These are phyloP conservation scores for Chaenogobius annularis DNA, from an alignment of 2,113 vertebrate species.

Conservation along the genomic window DNA sequence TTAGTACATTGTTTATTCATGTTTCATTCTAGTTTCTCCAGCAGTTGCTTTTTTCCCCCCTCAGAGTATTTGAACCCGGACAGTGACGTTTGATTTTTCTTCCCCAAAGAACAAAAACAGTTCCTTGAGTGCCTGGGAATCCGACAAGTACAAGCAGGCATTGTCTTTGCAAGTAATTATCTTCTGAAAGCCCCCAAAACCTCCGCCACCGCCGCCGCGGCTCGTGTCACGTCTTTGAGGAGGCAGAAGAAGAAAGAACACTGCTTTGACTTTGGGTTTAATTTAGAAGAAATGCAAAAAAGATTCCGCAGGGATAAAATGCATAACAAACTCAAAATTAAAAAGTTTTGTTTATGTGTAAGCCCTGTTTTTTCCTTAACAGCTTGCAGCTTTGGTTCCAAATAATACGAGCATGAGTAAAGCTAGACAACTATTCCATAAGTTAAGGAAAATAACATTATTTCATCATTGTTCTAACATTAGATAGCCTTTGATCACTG, in stretches of 20 bases:
- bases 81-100: constrained; percentile 20
- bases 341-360: constrained; percentile 24
- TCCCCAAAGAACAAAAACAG: constrained; percentile 8
- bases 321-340: constrained; percentile 7
- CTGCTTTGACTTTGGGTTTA: constrained; percentile 3
- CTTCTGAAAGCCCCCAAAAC: constrained; percentile 8
- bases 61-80: neutral
- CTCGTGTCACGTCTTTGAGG: neutral
- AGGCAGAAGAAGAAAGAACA: neutral
- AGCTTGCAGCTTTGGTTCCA: neutral
- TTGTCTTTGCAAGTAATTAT: constrained; percentile 17
- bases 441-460: neutral
- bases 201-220: neutral
- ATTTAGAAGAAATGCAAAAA: constrained; percentile 12
- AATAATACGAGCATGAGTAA: neutral
- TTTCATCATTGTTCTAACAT: no score
- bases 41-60: constrained; percentile 4
- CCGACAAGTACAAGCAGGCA: neutral
- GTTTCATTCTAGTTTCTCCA: constrained; percentile 21
- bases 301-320: constrained; percentile 12
- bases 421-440: neutral
- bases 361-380: neutral
- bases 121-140: constrained; percentile 15
- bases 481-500: no score
- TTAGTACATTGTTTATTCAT: constrained; percentile 17